Evolutionary conservation across 2,888 invertebrate genomes (phyloP), one percentile per base, ranked within the genome.

Genomic region (Dicyrtoma fusca): DNA sequence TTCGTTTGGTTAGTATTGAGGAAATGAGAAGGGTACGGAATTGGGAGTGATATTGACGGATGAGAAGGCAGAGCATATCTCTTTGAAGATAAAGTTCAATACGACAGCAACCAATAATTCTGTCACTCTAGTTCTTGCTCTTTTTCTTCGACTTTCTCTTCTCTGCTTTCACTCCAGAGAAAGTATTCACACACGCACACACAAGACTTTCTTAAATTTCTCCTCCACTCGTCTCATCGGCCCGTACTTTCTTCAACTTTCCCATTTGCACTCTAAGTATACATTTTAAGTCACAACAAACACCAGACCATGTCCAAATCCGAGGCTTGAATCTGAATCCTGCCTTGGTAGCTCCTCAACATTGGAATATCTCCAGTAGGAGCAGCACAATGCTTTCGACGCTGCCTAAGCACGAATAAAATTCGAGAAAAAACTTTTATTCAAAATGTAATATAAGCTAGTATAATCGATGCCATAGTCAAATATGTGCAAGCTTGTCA

Each of bases 11-110:
- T 49, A 19, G 49, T 14, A 61, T 61, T 26, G 14, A n/a, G 23
- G 34, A 70, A 64, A 66, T 57, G 66, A 72, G 44, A 17, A 55
- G 47, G 66, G 44, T 44, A 25, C 21, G 19, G 59, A 78, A 77
- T 79, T 75, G 75, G 73, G 68, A 76, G 74, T 76, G 77, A 79
- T 77, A 79, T 75, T 79, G 79, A 79, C 77, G 75, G 79, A 79
- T 77, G 79, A 74, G 75, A 69, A 72, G 71, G 71, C 64, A 73
- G 72, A 75, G 73, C 59, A 72, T 74, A 74, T 76, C 74, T 74
- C 75, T 72, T 66, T 73, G 66, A 65, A 69, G 75, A 77, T 76
- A 76, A 76, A 76, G 76, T 78, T 76, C 74, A 78, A 76, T 75
- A 74, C 63, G 78, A 78, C 78, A 78, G 78, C 73, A 69, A 73